Base-by-base conservation (phyloP, 1,140 invertebrate genomes). In the Brachionus rotundiformis region DNA sequence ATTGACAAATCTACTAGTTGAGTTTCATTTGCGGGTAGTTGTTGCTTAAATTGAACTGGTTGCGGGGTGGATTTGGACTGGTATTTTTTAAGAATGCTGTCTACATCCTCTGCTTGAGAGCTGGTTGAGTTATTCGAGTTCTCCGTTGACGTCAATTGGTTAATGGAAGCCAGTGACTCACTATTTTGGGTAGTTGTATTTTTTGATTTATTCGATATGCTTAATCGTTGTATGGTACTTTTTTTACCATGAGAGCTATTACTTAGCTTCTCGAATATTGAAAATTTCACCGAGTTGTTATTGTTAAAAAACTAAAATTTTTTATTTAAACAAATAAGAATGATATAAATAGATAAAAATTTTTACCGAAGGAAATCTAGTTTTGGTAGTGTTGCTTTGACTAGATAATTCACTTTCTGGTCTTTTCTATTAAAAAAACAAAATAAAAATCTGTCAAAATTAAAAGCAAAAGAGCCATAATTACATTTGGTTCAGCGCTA, bases 1-100 rank as follows among this genome's bases (percentile, higher is more conserved):
- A 29, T 10, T 23, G 44, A 31, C 65, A 49, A 27, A 83, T 11
- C 82, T 82, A 68, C 84, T 83, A 29, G 82, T 59, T 39, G 88
- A 87, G 76, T 36, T 73, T 73, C 68, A 11, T 73, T 44, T 2
- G 36, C 31, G 16, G 63, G 36, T 16, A 19, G 27, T 19, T 83
- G 59, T 31, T 36, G 19, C 44, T 82, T 31, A 7, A 76, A 41
- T 25, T 23, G 23, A 7, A 44, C 4, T n/a, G 27, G 3, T 33
- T 80, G 59, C 4, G 29, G 33, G 0, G 75, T 63, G 23, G 49
- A 63, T 27, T 76, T 59, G 1, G 54, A 59, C 16, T 79, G 61
- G 63, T 81, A 75, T 63, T 82, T 83, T 54, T 75, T 82, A 3
- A 83, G 59, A 16, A 63, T 65, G 33, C 63, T 68, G 25, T 82